phyloP scores from a whole-genome alignment of 2,888 invertebrate genomes.

The Apamea anceps region DNA sequence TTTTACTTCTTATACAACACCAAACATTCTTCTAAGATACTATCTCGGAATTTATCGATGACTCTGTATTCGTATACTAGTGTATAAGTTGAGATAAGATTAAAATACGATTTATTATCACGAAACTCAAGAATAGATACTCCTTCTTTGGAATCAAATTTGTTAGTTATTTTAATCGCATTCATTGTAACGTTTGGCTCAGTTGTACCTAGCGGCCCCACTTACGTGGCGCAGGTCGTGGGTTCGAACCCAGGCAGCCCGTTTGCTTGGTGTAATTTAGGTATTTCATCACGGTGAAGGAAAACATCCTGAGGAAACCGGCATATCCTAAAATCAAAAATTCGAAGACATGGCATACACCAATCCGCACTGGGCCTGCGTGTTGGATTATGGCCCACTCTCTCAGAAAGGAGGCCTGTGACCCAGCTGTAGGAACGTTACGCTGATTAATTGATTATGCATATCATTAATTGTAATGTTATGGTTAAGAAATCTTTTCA shows the following conservation, averaged over 20 bases:
- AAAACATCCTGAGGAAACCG: not conserved
- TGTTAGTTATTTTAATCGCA: not conserved
- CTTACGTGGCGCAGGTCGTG: not conserved
- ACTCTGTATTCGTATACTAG: conserved; percentile 9
- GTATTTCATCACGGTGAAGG: not conserved
- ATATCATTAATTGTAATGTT: not conserved
- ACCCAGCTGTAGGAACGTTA: not conserved
- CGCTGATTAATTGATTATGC: not conserved
- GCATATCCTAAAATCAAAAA: not conserved
- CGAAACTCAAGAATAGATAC: conserved; percentile 23
- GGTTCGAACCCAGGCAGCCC: not conserved
- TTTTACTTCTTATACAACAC: not conserved
- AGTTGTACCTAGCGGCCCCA: not conserved
- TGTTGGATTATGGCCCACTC: not conserved
- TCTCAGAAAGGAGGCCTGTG: not conserved
- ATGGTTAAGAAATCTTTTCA: not conserved
- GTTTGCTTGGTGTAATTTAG: not conserved
- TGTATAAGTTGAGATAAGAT: conserved; percentile 51
- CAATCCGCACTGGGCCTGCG: not conserved
- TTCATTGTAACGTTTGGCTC: not conserved
- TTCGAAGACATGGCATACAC: not conserved
- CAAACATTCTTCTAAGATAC: conserved; percentile 3
- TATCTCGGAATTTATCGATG: conserved; percentile 41
- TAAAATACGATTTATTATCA: conserved; percentile 46
- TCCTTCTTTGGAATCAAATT: conserved; percentile 7